Evolutionary conservation across 2,888 invertebrate species (phyloP), one percentile per base, ranked within the genome.

Genomic region (Drosophila pseudotakahashii): DNA sequence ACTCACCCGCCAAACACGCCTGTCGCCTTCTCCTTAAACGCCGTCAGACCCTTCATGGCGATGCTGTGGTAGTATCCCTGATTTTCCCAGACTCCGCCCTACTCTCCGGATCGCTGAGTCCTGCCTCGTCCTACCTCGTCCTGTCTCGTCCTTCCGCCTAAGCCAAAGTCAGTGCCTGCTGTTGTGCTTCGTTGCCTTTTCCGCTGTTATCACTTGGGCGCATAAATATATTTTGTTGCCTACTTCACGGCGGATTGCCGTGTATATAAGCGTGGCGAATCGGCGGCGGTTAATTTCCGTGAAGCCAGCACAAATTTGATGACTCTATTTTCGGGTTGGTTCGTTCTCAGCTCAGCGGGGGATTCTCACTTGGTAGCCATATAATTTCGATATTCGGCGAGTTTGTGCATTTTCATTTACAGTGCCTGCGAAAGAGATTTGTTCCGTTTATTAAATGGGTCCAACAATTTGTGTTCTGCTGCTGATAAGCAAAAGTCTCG

Each of bases 1-100:
- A 91, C 92, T 92, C 81, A 92, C 92, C 92, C 92, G 80, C 90
- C 73, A 59, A 92, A 91, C 63, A 89, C 91, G 70, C 92, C 91
- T 62, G 91, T 80, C 70, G 92, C 92, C 88, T 91, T 92, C 82
- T 92, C 92, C 84, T 92, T 92, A 89, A 92, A 89, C 83, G 92
- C 85, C 78, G 91, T 90, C 89, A 92, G 91, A 83, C 92, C 92
- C 90, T 91, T 91, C 92, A 92, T 92, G 75, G 11, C 72, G 72
- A 52, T 72, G 80, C 64, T 73, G 66, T 19, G 52, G 11, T 47
- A 39, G 13, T 51, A n/a, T 16, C 39, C 41, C 36, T 23, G 9
- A 11, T 51, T 36, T 34, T 23, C 14, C 37, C 48, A 13, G 16
- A 34, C 53, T 64, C 60, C 75, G 53, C 19, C 45, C 66, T 39